Evolutionary conservation across 2,113 vertebrate genomes (phyloP), one percentile per base, ranked within the genome.

Genomic region (Desmodus rotundus): DNA sequence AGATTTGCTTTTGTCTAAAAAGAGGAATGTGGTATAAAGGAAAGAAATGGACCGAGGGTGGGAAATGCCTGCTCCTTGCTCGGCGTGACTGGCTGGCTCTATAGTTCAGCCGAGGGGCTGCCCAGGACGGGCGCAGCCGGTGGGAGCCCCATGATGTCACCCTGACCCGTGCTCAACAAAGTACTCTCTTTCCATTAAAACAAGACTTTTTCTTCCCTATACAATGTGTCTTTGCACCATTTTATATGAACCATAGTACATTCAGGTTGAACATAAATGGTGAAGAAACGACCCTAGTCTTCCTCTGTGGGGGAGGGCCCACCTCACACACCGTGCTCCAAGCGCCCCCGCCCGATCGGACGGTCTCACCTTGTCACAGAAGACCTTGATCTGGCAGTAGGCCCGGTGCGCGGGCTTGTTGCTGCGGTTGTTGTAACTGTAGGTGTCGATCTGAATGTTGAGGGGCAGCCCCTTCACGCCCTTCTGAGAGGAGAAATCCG

Each of bases 351-450:
- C 3, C 52, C 24, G 36, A 43, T 0, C 92, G 0, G 26, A 26
- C 4, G 0, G 28, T 3, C 92, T 95, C 93, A 99, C 99, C 98
- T 99, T 99, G 98, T 99, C 99, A 0, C 99, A 99, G 98, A 99
- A 99, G 93, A 99, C 99, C 97, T 99, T 99, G 93, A 99, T 99
- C 98, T 99, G 99, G 98, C 99, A 99, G 98, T 98, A 99, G 65
- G 99, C 99, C 13, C 99, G 99, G 97, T 99, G 99, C 94, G 99
- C 99, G 20, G 99, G 99, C 96, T 99, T 99, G 98, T 99, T 99
- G 98, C 99, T 99, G 93, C 99, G 99, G 98, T 99, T 99, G 98
- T 99, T 99, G 97, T 99, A 99, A 98, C 99, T 99, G 97, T 99
- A 99, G 15, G 99, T 99, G 97, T 99, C 99, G 0, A 99, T 99